Conservation (phyloP, 2,888 invertebrate species). For the Phorcus lineatus region DNA sequence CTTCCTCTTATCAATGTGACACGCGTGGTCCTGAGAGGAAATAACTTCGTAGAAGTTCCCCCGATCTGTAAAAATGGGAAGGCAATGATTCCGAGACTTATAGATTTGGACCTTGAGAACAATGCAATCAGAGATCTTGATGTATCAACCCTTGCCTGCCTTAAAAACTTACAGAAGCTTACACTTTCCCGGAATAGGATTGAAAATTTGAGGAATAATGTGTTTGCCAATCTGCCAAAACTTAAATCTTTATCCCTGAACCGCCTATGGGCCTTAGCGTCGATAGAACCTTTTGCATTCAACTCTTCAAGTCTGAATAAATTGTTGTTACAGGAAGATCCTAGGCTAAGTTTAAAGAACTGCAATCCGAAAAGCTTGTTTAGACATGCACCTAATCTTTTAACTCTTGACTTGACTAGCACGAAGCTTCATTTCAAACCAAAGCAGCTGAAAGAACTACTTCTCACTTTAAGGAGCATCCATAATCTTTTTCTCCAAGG, state of each 20-base stretch:
- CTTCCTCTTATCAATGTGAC: not conserved
- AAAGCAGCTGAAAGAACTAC: not conserved
- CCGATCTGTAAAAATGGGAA: not conserved
- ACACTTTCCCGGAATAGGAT: not conserved
- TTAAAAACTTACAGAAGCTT: conserved; percentile 7
- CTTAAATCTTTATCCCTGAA: not conserved
- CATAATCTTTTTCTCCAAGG: not conserved
- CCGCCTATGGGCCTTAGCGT: not conserved
- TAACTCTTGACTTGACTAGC: not conserved
- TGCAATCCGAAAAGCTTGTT: not conserved
- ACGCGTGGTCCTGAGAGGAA: not conserved
- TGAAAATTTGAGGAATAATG: not conserved
- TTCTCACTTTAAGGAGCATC: not conserved
- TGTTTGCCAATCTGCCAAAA: conserved; percentile 3
- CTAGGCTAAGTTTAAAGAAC: not conserved
- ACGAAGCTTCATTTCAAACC: not conserved
- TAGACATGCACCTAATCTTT: not conserved
- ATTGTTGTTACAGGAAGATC: not conserved
- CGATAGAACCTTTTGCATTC: conserved; percentile 2
- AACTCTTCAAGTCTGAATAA: not conserved
- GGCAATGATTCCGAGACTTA: not conserved
- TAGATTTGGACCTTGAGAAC: not conserved
- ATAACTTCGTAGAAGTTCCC: not conserved
- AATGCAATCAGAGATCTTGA: not conserved
- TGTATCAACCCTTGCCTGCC: not conserved